These are phyloP conservation scores for Trichonephila inaurata DNA, from an alignment of 1,140 invertebrate genomes.

Conservation along the genomic window DNA sequence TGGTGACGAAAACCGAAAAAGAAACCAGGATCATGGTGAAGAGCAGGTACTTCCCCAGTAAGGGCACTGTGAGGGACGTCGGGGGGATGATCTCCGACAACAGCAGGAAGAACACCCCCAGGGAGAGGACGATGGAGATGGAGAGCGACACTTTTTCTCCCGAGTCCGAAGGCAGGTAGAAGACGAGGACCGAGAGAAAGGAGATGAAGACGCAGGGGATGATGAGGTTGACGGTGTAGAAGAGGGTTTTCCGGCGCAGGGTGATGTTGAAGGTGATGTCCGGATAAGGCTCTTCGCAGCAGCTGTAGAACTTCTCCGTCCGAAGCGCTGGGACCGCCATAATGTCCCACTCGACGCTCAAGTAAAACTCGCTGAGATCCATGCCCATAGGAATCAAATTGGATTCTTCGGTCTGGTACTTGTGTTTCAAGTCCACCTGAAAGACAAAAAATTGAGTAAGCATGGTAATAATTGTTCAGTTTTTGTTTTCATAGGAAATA, in stretches of 20 bases:
- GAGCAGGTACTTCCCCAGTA: constrained; percentile 96
- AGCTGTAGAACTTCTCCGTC: constrained; percentile 94
- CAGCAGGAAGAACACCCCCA: constrained; percentile 99
- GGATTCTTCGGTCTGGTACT: constrained; percentile 85
- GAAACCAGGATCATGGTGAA: constrained; percentile 99
- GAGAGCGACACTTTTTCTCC: constrained; percentile 98
- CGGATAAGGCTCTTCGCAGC: constrained; percentile 91
- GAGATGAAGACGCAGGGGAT: constrained; percentile 98
- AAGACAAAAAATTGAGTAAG: not conserved
- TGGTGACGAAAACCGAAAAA: constrained; percentile 97
- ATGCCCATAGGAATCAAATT: constrained; percentile 89
- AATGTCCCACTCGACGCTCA: constrained; percentile 98
- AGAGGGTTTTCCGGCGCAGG: constrained; percentile 94
- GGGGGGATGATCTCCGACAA: constrained; percentile 98
- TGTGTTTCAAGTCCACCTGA: constrained; percentile 92
- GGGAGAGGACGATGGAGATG: constrained; percentile 98
- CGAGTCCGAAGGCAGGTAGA: constrained; percentile 98
- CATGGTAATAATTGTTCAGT: no score
- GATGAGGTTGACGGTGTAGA: constrained; percentile 97
- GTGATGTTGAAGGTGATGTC: constrained; percentile 98
- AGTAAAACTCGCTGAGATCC: constrained; percentile 96
- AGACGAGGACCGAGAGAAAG: constrained; percentile 98
- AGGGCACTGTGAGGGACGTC: constrained; percentile 97
- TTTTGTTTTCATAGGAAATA: no score
- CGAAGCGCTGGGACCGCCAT: constrained; percentile 91